Percentiles rank a stretch among this genome's conserved stretches.
These are phyloP conservation scores for Thermophis baileyi DNA, from an alignment of 2,113 vertebrate species.

Conservation along the genomic window DNA sequence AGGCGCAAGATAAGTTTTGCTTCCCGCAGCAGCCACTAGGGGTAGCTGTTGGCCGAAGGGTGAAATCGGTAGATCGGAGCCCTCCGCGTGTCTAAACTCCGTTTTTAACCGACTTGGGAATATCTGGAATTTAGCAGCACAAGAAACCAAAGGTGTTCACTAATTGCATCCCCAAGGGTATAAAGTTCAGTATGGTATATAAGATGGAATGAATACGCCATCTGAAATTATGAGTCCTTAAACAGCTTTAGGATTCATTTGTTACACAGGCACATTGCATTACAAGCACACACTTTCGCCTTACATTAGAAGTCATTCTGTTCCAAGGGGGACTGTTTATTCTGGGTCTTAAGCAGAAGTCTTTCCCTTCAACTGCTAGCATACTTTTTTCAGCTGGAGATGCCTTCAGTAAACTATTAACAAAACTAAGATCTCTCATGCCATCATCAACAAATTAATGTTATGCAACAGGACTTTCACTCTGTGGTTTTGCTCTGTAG, in stretches of 20 bases:
- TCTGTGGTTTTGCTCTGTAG: background rate
- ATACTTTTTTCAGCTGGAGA: background rate
- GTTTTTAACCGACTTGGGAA: no score
- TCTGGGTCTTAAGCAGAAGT: background rate
- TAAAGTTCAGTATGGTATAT: background rate
- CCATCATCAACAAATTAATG: background rate
- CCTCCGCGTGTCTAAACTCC: background rate
- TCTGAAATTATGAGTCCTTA: background rate
- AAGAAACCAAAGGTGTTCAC: background rate
- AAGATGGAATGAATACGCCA: background rate
- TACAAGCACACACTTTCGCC: background rate
- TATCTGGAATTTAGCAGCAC: background rate
- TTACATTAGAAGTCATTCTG: background rate
- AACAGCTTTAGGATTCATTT: background rate
- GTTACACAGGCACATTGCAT: background rate
- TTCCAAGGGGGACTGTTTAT: background rate
- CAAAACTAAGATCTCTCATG: background rate
- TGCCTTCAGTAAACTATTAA: background rate
- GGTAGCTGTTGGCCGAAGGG: slow-evolving; percentile 72
- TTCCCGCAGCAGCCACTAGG: slow-evolving; percentile 59
- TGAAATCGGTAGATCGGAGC: background rate
- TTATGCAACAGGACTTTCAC: background rate
- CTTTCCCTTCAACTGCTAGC: background rate
- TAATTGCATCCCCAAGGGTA: background rate
- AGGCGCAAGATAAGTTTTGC: slow-evolving; percentile 17